A percentile compares a stretch with the other conserved stretches of the same genome.
Conservation (phyloP, 1,140 invertebrate species). For the Psilanteris sp. region DNA sequence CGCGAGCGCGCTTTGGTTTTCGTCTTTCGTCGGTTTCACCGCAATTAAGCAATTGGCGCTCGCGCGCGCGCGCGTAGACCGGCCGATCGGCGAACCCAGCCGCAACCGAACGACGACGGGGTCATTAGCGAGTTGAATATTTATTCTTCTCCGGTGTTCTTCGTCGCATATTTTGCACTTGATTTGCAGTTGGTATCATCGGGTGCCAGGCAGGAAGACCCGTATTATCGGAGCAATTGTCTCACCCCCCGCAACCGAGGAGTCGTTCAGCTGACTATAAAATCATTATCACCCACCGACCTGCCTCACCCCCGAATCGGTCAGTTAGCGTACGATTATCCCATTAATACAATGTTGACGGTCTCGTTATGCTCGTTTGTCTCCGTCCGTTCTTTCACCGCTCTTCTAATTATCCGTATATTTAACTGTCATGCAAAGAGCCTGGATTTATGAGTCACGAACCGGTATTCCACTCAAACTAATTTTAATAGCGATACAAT, state of each 20-base stretch:
- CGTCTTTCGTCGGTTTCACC: too few relatives aligned
- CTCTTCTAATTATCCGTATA: constrained; percentile 78
- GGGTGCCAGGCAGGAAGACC: constrained; percentile 79
- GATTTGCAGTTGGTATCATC: constrained; percentile 78
- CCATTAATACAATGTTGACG: constrained; percentile 76
- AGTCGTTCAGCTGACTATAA: constrained; percentile 76
- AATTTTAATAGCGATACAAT: constrained; percentile 42
- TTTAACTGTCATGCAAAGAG: constrained; percentile 67
- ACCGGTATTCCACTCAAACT: constrained; percentile 29
- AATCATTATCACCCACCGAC: constrained; percentile 78
- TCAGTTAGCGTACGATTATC: constrained; percentile 75
- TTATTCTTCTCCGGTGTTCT: constrained; percentile 72
- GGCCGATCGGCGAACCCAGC: too few relatives aligned
- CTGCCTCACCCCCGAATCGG: constrained; percentile 64
- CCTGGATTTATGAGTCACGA: constrained; percentile 47
- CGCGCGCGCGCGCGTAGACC: too few relatives aligned
- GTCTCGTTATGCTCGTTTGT: constrained; percentile 63
- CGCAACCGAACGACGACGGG: too few relatives aligned
- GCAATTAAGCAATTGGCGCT: too few relatives aligned
- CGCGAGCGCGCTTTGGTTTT: too few relatives aligned
- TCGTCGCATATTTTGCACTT: constrained; percentile 72
- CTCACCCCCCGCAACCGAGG: constrained; percentile 72
- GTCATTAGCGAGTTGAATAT: constrained; percentile 71
- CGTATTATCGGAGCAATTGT: constrained; percentile 80
- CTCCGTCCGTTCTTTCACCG: constrained; percentile 66